These are phyloP conservation scores for Hyppa rectilinea DNA, from an alignment of 2,888 invertebrate species.

Conservation along the genomic window DNA sequence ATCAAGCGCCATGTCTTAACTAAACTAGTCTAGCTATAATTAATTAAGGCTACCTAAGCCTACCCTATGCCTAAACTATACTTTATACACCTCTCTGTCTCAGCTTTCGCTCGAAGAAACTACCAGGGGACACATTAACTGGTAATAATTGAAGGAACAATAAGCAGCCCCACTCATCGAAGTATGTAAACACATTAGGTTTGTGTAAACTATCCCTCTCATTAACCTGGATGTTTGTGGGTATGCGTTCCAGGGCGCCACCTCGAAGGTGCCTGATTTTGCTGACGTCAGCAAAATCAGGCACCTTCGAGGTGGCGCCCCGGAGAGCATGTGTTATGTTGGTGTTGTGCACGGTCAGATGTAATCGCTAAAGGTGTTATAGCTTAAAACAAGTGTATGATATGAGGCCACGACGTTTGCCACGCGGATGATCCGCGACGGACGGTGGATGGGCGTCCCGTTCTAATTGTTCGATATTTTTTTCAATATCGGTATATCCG, in stretches of 20 bases:
- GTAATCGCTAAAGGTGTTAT: neutral
- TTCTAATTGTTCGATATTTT: neutral
- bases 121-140: slow-evolving; percentile 56
- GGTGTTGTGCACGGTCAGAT: slow-evolving; percentile 6
- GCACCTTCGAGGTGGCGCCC: slow-evolving; percentile 7
- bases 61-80: slow-evolving; percentile 39
- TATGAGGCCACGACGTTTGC: neutral
- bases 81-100: slow-evolving; percentile 68
- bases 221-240: slow-evolving; percentile 35
- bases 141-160: slow-evolving; percentile 72
- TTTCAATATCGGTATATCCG: neutral
- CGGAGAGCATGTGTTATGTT: neutral
- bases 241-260: too few relatives aligned
- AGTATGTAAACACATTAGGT: slow-evolving; percentile 58
- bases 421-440: neutral
- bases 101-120: slow-evolving; percentile 71
- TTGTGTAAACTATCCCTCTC: slow-evolving; percentile 43
- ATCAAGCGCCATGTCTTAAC: slow-evolving; percentile 32
- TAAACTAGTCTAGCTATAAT: slow-evolving; percentile 29
- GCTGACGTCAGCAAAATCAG: slow-evolving; percentile 32
- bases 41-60: slow-evolving; percentile 24
- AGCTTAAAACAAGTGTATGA: neutral
- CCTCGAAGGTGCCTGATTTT: too few relatives aligned
- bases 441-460: neutral
- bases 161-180: slow-evolving; percentile 75